Conservation (phyloP, 2,797 vertebrate species). For the Emys orbicularis region DNA sequence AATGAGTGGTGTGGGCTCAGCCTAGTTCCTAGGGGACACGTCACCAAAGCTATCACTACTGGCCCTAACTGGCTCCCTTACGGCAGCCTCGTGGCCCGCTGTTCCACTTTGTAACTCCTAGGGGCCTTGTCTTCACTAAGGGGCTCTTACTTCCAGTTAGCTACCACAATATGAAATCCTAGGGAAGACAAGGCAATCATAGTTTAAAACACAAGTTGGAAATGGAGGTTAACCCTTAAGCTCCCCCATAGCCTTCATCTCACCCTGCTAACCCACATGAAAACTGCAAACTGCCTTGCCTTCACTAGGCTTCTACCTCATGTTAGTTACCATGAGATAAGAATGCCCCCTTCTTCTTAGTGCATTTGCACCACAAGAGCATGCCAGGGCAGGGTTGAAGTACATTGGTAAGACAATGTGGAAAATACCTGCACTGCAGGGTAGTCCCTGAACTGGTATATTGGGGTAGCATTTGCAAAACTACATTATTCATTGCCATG, state of each 20-base stretch:
- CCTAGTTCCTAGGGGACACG: not conserved
- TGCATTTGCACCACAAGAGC: not conserved
- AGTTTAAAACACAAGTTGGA: not conserved
- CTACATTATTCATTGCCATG: accelerated
- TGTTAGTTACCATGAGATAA: not conserved
- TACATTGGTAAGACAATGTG: not conserved
- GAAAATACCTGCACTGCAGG: not conserved
- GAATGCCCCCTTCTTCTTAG: not conserved
- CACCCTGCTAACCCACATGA: not conserved
- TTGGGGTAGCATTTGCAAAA: not conserved
- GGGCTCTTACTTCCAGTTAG: not conserved
- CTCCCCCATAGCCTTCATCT: not conserved
- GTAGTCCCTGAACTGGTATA: not conserved
- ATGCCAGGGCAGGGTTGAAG: not conserved
- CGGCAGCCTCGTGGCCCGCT: accelerated
- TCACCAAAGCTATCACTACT: not conserved
- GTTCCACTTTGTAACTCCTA: not conserved
- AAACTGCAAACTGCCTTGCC: not conserved
- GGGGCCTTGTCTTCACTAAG: not conserved
- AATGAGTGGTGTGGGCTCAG: not conserved
- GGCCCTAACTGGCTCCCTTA: not conserved
- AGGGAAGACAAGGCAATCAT: not conserved
- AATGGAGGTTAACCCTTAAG: not conserved
- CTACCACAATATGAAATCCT: not conserved
- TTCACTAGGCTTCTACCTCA: not conserved